A percentile compares a stretch with the other conserved stretches of the same genome.
These are phyloP conservation scores for Teleopsis dalmanni DNA, from an alignment of 1,140 invertebrate genomes.

Conservation along the genomic window DNA sequence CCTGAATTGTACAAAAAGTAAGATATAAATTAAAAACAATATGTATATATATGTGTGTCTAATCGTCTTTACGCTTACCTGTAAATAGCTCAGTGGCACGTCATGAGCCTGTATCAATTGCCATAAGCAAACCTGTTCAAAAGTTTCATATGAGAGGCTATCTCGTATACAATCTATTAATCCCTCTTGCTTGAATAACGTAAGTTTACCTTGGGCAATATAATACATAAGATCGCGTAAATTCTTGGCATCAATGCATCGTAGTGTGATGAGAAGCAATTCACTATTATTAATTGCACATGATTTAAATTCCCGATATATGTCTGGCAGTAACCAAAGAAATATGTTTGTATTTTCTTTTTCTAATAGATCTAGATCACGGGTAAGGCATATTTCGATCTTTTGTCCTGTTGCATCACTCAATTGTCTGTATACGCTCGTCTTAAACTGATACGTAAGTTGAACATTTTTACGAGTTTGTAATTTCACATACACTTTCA, in stretches of 20 bases:
- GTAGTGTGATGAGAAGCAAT: slow-evolving; percentile 78
- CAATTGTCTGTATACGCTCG: slow-evolving; percentile 76
- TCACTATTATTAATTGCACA: slow-evolving; percentile 78
- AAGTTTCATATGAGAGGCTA: slow-evolving; percentile 90
- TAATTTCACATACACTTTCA: slow-evolving; percentile 65
- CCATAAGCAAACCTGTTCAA: slow-evolving; percentile 95
- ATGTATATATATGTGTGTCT: too few species aligned
- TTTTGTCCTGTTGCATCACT: slow-evolving; percentile 75
- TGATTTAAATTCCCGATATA: slow-evolving; percentile 84
- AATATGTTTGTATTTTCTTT: slow-evolving; percentile 80
- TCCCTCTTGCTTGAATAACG: slow-evolving; percentile 71
- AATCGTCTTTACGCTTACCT: slow-evolving; percentile 58
- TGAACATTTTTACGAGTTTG: slow-evolving; percentile 40
- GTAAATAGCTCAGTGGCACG: slow-evolving; percentile 79
- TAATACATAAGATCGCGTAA: slow-evolving; percentile 83
- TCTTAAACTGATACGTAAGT: slow-evolving; percentile 67
- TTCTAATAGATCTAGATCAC: slow-evolving; percentile 71
- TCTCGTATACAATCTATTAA: slow-evolving; percentile 65
- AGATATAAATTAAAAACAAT: background rate
- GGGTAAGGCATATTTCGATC: slow-evolving; percentile 44
- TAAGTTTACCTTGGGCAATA: slow-evolving; percentile 79
- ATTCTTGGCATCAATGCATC: slow-evolving; percentile 79
- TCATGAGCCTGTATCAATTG: slow-evolving; percentile 88
- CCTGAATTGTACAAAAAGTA: slow-evolving; percentile 15
- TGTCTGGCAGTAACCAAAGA: slow-evolving; percentile 82